Evolutionary conservation across 2,797 vertebrate species (phyloP).

Genomic region (Hippoglossus hippoglossus): DNA sequence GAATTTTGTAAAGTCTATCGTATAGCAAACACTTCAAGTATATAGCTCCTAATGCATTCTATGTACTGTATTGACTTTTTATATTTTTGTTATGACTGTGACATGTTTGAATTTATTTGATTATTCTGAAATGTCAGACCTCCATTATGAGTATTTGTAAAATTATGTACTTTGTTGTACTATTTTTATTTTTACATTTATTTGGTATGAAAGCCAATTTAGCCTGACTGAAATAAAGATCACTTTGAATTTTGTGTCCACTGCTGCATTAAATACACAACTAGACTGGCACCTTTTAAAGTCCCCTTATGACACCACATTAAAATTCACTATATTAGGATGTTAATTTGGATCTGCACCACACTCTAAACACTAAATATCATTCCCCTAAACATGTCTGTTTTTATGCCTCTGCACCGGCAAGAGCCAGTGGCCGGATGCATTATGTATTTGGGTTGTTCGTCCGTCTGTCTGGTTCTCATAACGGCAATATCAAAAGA

Average conservation of each 20-base stretch:
- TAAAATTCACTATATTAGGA: too few relatives aligned
- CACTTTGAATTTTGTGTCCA: slow-evolving; percentile 54
- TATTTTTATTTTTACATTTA: slow-evolving; percentile 82
- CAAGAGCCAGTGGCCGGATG: too few relatives aligned
- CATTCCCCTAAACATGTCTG: too few relatives aligned
- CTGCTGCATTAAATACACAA: not conserved
- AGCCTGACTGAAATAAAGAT: slow-evolving; percentile 80
- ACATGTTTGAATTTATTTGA: slow-evolving; percentile 77
- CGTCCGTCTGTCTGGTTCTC: too few relatives aligned
- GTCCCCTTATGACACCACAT: not conserved
- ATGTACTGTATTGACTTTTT: slow-evolving; percentile 84
- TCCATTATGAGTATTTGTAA: slow-evolving; percentile 83
- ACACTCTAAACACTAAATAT: too few relatives aligned
- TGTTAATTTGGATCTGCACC: too few relatives aligned
- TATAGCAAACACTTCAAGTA: slow-evolving; percentile 80
- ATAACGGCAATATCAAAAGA: too few relatives aligned
- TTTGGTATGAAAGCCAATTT: slow-evolving; percentile 82
- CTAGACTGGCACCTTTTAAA: not conserved
- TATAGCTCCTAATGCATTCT: slow-evolving; percentile 81
- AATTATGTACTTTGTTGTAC: slow-evolving; percentile 82
- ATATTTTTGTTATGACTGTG: slow-evolving; percentile 84
- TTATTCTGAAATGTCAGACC: slow-evolving; percentile 77
- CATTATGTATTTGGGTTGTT: too few relatives aligned
- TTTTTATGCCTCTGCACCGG: too few relatives aligned
- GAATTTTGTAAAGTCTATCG: slow-evolving; percentile 85